A percentile compares a stretch with the other conserved stretches of the same genome.
Evolutionary conservation across 2,113 vertebrate species (phyloP).

Genomic region (Charina bottae): DNA sequence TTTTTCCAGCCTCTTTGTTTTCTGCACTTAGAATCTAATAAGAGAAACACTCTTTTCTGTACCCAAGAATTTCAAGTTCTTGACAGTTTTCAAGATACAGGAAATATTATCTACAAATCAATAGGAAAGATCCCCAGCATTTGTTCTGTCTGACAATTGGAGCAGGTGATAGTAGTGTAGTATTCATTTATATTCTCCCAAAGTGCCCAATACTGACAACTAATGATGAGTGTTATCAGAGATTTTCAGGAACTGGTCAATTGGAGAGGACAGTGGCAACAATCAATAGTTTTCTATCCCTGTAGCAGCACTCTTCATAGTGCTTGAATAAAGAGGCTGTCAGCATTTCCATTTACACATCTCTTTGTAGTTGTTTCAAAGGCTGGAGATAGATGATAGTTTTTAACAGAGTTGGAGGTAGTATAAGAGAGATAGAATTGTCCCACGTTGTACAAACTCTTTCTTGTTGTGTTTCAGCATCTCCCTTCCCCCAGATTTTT

Average conservation of each 20-base stretch:
- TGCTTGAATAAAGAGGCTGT: constrained; percentile 46
- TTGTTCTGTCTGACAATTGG: constrained; percentile 80
- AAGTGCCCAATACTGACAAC: constrained; percentile 76
- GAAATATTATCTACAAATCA: constrained; percentile 78
- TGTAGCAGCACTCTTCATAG: constrained; percentile 50
- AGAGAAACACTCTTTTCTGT: constrained; percentile 57
- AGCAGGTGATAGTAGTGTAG: constrained; percentile 66
- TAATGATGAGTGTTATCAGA: constrained; percentile 72
- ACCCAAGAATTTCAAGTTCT: constrained; percentile 49
- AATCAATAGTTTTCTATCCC: constrained; percentile 71
- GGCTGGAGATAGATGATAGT: not conserved
- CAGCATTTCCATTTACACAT: constrained; percentile 57
- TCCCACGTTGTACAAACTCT: not conserved
- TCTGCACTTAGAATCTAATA: constrained; percentile 66
- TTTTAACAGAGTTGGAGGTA: constrained; percentile 20
- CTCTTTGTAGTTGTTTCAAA: constrained; percentile 33
- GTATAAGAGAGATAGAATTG: not conserved
- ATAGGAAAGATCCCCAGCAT: constrained; percentile 71
- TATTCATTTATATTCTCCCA: constrained; percentile 73
- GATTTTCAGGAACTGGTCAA: constrained; percentile 66
- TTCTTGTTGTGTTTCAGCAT: not conserved
- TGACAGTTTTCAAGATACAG: constrained; percentile 55
- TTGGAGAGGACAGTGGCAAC: constrained; percentile 51
- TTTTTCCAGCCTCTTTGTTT: constrained; percentile 13
- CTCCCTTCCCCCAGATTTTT: not conserved